These are phyloP conservation scores for Protonemura montana DNA, from an alignment of 2,888 invertebrate species.

Conservation along the genomic window DNA sequence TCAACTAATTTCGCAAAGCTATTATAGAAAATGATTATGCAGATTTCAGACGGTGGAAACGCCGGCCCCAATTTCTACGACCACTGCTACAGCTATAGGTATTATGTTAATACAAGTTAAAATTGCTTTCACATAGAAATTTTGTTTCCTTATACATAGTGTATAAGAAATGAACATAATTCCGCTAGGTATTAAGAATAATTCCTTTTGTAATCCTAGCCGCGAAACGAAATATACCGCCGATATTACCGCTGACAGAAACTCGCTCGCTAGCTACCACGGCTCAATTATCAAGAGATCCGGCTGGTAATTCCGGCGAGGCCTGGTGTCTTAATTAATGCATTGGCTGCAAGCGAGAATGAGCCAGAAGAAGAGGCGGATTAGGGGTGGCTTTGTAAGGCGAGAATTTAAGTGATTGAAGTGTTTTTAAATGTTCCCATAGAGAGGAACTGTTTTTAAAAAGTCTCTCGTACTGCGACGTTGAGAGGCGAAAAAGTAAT, in stretches of 20 bases:
- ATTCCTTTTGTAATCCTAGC: slow-evolving; percentile 15
- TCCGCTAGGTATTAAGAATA: slow-evolving; percentile 36
- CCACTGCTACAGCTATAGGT: background rate
- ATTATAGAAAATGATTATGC: background rate
- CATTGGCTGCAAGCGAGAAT: background rate
- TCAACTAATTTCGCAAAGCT: background rate
- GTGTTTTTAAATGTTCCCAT: background rate
- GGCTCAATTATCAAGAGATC: background rate
- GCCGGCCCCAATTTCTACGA: background rate
- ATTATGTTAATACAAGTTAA: background rate
- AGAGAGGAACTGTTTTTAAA: background rate
- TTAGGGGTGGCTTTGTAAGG: background rate
- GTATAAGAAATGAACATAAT: slow-evolving; percentile 26
- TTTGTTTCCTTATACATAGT: slow-evolving; percentile 14
- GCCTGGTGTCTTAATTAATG: background rate
- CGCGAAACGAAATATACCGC: background rate
- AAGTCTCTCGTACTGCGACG: too few species aligned
- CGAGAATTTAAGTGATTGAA: background rate
- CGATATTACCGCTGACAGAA: background rate
- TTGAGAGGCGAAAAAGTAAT: too few species aligned
- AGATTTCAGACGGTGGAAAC: background rate
- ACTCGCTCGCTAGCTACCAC: background rate
- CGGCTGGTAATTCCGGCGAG: background rate
- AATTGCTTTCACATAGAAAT: slow-evolving; percentile 14
- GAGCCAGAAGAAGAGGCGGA: background rate